A percentile compares a stretch with the other conserved stretches of the same genome.
These are phyloP conservation scores for Ennomos fuscantarius DNA, from an alignment of 2,888 invertebrate species.

Conservation along the genomic window DNA sequence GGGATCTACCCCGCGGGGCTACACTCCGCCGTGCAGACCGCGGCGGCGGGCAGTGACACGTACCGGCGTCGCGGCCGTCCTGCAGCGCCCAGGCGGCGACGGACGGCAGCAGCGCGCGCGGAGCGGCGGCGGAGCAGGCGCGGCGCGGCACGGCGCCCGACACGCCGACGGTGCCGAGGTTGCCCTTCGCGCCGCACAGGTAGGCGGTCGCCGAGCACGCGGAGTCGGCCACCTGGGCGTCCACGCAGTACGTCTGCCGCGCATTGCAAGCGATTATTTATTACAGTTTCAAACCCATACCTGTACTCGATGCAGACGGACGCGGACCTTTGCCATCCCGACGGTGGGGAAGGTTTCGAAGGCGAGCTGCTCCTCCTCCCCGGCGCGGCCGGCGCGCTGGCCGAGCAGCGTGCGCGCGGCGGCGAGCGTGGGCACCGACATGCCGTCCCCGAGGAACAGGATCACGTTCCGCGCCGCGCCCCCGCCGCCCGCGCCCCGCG, in stretches of 20 bases:
- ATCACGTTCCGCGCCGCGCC: conserved; percentile 83
- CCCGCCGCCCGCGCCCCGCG: conserved; percentile 49
- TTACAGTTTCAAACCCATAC: background rate
- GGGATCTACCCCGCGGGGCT: too few species aligned
- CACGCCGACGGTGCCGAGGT: conserved; percentile 88
- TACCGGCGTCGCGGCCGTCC: conserved; percentile 69
- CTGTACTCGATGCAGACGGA: background rate
- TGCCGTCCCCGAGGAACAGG: conserved; percentile 91
- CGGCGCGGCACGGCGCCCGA: conserved; percentile 84
- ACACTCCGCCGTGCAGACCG: background rate
- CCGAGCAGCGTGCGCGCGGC: conserved; percentile 88
- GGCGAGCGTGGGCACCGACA: conserved; percentile 89
- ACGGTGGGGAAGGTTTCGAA: conserved; percentile 87
- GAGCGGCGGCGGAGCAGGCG: conserved; percentile 85
- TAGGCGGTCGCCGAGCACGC: conserved; percentile 90
- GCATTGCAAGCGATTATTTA: background rate
- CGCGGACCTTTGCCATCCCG: conserved; percentile 86
- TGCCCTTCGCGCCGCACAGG: conserved; percentile 88
- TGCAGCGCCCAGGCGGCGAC: conserved; percentile 88
- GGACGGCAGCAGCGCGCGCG: conserved; percentile 81
- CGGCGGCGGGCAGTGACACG: background rate
- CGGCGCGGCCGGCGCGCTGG: conserved; percentile 79
- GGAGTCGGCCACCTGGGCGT: conserved; percentile 89
- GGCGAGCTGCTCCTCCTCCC: conserved; percentile 85
- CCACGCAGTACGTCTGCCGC: conserved; percentile 83